Evolutionary conservation across 2,888 invertebrate species (phyloP).

Genomic region (Zhengitettix transpicula): DNA sequence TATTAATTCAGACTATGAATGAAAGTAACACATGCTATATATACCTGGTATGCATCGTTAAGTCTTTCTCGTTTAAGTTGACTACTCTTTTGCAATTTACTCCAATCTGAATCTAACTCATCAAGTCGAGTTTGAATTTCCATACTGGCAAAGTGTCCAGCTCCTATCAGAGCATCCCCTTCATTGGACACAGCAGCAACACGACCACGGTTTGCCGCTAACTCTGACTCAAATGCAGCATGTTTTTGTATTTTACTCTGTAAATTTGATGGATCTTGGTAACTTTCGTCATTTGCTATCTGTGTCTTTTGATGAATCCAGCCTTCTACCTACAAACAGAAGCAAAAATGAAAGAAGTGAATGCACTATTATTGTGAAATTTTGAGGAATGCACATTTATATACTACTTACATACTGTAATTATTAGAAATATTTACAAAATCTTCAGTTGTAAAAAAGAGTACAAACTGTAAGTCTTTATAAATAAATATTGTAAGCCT

Average conservation of each 20-base stretch:
- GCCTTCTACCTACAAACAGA: constrained; percentile 31
- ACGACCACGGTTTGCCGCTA: constrained; percentile 74
- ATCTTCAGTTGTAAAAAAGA: too few species aligned
- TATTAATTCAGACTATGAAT: background rate
- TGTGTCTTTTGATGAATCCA: constrained; percentile 92
- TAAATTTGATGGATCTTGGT: constrained; percentile 90
- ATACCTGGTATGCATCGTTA: constrained; percentile 62
- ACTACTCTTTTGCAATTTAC: constrained; percentile 65
- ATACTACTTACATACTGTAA: too few species aligned
- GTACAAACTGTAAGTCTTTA: too few species aligned
- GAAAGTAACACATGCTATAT: background rate
- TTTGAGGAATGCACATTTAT: too few species aligned
- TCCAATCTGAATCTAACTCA: constrained; percentile 75
- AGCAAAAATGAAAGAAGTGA: too few species aligned
- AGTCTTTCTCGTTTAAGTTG: constrained; percentile 68
- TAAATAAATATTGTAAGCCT: too few species aligned
- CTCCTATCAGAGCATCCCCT: constrained; percentile 40
- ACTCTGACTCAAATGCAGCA: constrained; percentile 86
- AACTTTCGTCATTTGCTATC: constrained; percentile 83
- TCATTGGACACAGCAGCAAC: constrained; percentile 68
- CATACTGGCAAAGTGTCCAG: constrained; percentile 73
- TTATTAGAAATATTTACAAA: too few species aligned
- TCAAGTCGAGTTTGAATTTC: constrained; percentile 73
- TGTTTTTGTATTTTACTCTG: constrained; percentile 94
- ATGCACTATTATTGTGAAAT: too few species aligned